These are phyloP conservation scores for Gavialis gangeticus DNA, from an alignment of 2,113 vertebrate genomes.

Conservation along the genomic window DNA sequence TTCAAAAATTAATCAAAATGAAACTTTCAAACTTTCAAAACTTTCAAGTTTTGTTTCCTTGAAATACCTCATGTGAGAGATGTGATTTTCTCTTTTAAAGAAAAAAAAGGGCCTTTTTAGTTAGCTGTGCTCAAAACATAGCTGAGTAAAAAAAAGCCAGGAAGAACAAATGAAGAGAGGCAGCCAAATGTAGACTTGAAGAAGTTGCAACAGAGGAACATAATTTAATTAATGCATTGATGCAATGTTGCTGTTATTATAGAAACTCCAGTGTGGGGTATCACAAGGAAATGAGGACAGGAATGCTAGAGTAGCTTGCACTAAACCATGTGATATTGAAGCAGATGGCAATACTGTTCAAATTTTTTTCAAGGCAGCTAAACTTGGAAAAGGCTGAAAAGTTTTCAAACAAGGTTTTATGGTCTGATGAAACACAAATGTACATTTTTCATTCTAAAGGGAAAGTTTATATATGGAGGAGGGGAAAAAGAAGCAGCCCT, in stretches of 20 bases:
- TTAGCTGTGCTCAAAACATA: not conserved
- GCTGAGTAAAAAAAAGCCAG: not conserved
- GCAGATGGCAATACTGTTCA: constrained; percentile 11
- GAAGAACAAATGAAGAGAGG: not conserved
- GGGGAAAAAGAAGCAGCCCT: not conserved
- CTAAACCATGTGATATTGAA: not conserved
- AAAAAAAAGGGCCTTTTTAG: not conserved
- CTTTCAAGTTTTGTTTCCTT: not conserved
- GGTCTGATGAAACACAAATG: constrained; percentile 38
- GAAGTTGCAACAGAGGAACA: not conserved
- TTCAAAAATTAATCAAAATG: not conserved
- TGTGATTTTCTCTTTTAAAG: not conserved
- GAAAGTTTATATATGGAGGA: not conserved
- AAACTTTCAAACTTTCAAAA: not conserved
- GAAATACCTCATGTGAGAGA: not conserved
- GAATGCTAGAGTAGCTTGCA: not conserved
- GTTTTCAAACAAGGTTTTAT: constrained; percentile 14
- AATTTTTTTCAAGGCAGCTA: not conserved
- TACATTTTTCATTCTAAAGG: constrained; percentile 5
- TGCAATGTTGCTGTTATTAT: not conserved
- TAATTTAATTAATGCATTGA: not conserved
- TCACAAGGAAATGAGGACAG: not conserved
- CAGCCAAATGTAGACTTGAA: not conserved
- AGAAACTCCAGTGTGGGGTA: not conserved
- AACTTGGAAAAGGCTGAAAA: constrained; percentile 19